These are phyloP conservation scores for Oscheius myriophilus DNA, from an alignment of 2,888 invertebrate genomes.

Conservation along the genomic window DNA sequence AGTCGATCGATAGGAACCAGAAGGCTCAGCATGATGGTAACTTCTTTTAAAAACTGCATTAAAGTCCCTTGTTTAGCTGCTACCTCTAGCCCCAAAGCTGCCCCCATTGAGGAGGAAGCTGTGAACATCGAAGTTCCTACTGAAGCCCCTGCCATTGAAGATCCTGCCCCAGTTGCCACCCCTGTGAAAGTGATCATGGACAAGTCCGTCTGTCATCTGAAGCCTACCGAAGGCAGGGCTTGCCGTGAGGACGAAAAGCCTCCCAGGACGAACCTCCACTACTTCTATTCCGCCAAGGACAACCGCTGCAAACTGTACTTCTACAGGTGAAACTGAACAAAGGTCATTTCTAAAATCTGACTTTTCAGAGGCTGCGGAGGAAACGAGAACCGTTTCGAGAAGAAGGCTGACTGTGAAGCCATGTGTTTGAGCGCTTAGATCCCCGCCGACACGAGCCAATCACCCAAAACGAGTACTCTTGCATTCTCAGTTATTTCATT, in stretches of 20 bases:
- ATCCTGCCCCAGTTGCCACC: conserved; percentile 40
- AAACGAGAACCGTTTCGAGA: conserved; percentile 63
- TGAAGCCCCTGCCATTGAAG: conserved; percentile 33
- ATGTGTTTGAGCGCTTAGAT: conserved; percentile 42
- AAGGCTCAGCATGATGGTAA: conserved; percentile 36
- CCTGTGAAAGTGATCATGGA: conserved; percentile 31
- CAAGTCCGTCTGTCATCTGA: conserved; percentile 56
- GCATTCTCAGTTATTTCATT: conserved; percentile 29
- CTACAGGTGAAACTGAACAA: conserved; percentile 31
- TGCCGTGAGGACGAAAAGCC: conserved; percentile 61
- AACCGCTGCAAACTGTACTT: conserved; percentile 67
- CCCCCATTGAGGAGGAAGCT: conserved; percentile 38
- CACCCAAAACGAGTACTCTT: conserved; percentile 24
- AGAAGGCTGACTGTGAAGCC: conserved; percentile 62
- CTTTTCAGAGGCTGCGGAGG: conserved; percentile 66
- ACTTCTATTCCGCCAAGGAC: conserved; percentile 64
- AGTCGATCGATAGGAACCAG: conserved; percentile 31
- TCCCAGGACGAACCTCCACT: conserved; percentile 66
- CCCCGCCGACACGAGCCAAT: conserved; percentile 14
- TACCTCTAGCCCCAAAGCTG: conserved; percentile 34
- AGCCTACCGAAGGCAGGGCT: conserved; percentile 62
- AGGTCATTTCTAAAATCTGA: not conserved
- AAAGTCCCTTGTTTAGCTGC: conserved; percentile 25
- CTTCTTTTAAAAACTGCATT: not conserved
- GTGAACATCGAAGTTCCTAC: conserved; percentile 45